phyloP scores from a whole-genome alignment of 2,797 vertebrate species.

The Lagorchestes hirsutus region DNA sequence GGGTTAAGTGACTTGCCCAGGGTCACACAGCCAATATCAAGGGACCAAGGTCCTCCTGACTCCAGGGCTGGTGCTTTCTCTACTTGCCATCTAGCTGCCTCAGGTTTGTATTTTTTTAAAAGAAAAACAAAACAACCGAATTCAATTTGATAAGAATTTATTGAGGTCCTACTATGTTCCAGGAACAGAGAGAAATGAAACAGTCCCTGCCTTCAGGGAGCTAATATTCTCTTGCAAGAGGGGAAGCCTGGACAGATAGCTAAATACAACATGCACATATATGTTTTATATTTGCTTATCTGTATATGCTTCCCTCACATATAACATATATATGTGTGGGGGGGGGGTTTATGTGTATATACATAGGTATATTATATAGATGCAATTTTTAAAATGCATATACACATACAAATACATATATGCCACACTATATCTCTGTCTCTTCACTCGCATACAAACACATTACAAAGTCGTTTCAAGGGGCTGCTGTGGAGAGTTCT shows the following conservation, averaged over 20 bases:
- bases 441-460: no score
- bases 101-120: neutral
- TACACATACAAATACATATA: neutral
- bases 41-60: no score
- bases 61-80: no score
- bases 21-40: no score
- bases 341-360: neutral
- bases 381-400: neutral
- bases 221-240: neutral
- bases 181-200: neutral
- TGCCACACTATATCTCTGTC: no score
- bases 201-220: neutral
- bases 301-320: neutral
- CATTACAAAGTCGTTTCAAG: neutral
- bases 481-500: neutral
- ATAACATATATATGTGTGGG: neutral
- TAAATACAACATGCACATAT: neutral
- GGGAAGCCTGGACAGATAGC: neutral
- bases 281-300: neutral
- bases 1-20: no score
- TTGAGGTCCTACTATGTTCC: neutral
- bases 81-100: no score
- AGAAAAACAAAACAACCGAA: neutral
- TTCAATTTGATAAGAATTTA: neutral
- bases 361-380: neutral